phyloP scores from a whole-genome alignment of 2,888 invertebrate species.

The Synanthedon formicaeformis region DNA sequence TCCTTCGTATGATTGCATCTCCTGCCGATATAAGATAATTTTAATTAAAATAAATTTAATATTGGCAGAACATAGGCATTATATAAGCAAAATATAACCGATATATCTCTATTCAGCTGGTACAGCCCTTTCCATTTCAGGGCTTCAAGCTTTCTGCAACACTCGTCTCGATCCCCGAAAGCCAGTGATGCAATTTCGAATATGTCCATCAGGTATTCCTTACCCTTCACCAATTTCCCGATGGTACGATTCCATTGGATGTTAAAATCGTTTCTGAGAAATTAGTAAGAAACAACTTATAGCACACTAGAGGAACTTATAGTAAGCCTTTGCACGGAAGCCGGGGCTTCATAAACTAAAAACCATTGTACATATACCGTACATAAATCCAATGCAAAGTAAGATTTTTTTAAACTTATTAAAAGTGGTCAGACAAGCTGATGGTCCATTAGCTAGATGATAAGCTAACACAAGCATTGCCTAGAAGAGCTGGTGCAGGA shows the following conservation, averaged over 20 bases:
- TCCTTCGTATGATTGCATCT: constrained; percentile 89
- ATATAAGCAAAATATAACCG: constrained; percentile 21
- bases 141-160: constrained; percentile 81
- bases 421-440: no score
- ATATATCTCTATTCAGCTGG: constrained; percentile 75
- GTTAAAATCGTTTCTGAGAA: constrained; percentile 79
- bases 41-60: no score
- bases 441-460: no score
- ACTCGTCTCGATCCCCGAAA: constrained; percentile 85
- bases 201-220: constrained; percentile 85
- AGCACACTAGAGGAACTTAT: no score
- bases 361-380: no score
- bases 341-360: no score
- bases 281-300: constrained; percentile 1
- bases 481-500: no score
- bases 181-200: constrained; percentile 88
- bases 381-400: no score
- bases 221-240: constrained; percentile 79
- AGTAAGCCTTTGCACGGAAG: background rate
- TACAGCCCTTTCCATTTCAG: constrained; percentile 79
- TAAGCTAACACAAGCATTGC: no score
- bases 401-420: no score
- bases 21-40: constrained; percentile 40
- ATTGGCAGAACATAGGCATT: no score
- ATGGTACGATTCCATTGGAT: constrained; percentile 83